Evolutionary conservation across 2,113 vertebrate species (phyloP), one percentile per base, ranked within the genome.

Genomic region (Chloebia gouldiae): DNA sequence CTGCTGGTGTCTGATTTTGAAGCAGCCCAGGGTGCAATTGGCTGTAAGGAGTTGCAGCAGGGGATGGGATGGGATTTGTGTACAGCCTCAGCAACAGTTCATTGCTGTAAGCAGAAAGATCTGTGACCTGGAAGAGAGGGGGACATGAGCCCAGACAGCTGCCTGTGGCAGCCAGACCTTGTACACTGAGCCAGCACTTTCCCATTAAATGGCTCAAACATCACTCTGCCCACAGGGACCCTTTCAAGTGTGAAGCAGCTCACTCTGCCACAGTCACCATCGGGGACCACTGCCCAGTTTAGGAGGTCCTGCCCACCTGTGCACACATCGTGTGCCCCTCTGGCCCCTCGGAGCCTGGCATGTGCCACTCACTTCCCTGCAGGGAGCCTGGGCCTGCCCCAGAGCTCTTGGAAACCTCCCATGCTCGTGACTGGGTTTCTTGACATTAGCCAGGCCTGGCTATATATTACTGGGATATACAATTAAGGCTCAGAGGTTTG

Each of bases 361-460:
- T 0, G 1, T 7, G 4, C 57, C 4, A 0, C 57, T 77, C 1
- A 0, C 22, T 24, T 24, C 66, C 66, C 72, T 4, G 11, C 82
- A 35, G 28, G 17, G 59, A 76, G 85, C 37, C 82, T 30, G 64
- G 21, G 72, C 56, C 94, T 63, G 82, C 80, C 77, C 44, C 88
- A 49, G 81, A 79, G 86, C 83, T 71, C 80, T 68, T 1, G 1
- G 82, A 78, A 88, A 37, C 71, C 88, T 89, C 86, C 0, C 0
- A 10, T 13, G 57, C 61, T 82, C 7, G 0, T 56, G 51, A 31
- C 85, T 71, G 86, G 64, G 33, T 63, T 95, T 60, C 72, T 11
- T 97, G 96, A 96, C 76, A 53, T 88, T 93, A 94, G 84, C 95
- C 96, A 96, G 97, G 82, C 86, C 90, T 68, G 64, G 71, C 64